Evolutionary conservation across 2,113 vertebrate species (phyloP).

Genomic region (Grus americana): DNA sequence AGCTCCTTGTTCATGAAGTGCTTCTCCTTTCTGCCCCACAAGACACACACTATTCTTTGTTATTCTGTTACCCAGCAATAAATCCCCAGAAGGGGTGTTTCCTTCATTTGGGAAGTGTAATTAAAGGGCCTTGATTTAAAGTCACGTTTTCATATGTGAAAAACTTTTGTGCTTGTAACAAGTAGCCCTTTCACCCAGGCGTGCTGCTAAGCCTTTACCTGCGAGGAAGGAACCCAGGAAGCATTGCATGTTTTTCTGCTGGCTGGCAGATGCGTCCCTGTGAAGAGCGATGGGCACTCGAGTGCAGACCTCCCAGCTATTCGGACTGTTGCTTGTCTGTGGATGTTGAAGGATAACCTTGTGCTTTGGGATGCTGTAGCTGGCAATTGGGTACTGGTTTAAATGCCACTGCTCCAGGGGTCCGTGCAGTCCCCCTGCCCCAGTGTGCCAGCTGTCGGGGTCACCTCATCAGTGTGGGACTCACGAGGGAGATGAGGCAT

Average conservation of each 20-base stretch:
- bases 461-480: fast-evolving
- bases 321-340: neutral
- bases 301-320: neutral
- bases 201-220: neutral
- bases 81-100: neutral
- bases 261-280: neutral
- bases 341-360: neutral
- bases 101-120: neutral
- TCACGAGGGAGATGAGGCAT: neutral
- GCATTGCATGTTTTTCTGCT: neutral
- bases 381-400: neutral
- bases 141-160: neutral
- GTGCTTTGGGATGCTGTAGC: neutral
- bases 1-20: neutral
- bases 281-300: fast-evolving
- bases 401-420: neutral
- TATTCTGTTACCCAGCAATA: neutral
- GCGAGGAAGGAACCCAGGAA: neutral
- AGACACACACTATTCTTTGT: neutral
- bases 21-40: neutral
- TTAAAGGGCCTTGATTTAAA: neutral
- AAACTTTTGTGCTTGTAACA: neutral
- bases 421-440: neutral
- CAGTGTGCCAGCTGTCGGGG: neutral
- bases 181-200: neutral